phyloP scores from a whole-genome alignment of 1,140 invertebrate genomes.

The Aphaenogaster rudis region DNA sequence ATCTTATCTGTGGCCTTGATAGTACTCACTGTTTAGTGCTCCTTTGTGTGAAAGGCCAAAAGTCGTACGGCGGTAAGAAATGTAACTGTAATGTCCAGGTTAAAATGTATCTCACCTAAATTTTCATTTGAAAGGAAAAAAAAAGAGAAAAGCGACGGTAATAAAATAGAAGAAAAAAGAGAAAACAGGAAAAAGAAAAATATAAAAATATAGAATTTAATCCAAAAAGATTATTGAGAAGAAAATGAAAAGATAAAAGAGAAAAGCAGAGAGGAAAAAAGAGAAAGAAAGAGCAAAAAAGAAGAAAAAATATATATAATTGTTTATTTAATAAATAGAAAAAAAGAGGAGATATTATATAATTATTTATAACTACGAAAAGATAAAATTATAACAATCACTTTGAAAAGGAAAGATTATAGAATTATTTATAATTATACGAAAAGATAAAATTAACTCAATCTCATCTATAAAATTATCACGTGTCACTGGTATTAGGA shows the following conservation, averaged over 20 bases:
- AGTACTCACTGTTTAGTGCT: not conserved
- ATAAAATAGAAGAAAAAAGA: not conserved
- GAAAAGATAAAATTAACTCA: not conserved
- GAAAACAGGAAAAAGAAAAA: not conserved
- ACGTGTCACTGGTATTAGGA: not conserved
- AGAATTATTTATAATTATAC: too few species aligned
- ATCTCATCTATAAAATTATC: not conserved
- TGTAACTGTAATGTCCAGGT: not conserved
- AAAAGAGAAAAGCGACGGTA: not conserved
- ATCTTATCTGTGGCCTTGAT: conserved; percentile 70
- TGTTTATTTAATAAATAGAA: not conserved
- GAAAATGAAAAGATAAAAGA: not conserved
- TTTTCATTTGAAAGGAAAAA: not conserved
- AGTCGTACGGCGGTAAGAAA: conserved; percentile 18
- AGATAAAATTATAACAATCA: not conserved
- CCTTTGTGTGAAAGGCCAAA: conserved; percentile 42
- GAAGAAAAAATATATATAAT: not conserved
- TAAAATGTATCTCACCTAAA: not conserved
- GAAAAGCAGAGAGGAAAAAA: too few species aligned
- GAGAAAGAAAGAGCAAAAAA: not conserved
- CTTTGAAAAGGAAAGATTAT: too few species aligned
- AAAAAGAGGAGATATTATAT: not conserved
- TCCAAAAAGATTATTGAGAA: not conserved
- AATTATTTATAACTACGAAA: conserved; percentile 4
- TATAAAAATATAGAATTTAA: not conserved